A percentile compares a stretch with the other conserved stretches of the same genome.
Evolutionary conservation across 2,113 vertebrate species (phyloP).

Genomic region (Coracopsis vasa): DNA sequence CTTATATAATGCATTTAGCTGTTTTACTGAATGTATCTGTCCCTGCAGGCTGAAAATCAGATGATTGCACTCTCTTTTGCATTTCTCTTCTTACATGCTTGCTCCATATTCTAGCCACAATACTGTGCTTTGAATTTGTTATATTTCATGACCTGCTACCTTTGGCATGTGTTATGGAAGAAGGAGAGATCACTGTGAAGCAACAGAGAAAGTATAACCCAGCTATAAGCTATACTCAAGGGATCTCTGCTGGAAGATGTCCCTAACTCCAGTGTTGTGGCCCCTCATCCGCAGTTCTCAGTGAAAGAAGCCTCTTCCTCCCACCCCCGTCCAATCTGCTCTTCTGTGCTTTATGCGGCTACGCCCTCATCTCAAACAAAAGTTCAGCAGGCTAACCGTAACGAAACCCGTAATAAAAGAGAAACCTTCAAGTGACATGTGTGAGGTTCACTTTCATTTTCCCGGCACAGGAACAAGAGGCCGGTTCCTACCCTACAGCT

Average conservation of each 20-base stretch:
- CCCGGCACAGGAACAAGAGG: fast-evolving
- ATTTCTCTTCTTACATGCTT: background rate
- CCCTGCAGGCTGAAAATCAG: background rate
- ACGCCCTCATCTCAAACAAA: background rate
- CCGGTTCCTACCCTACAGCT: fast-evolving
- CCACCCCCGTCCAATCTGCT: fast-evolving
- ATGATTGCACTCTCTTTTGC: background rate
- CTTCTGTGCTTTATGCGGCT: background rate
- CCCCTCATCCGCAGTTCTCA: fast-evolving
- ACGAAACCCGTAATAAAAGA: background rate
- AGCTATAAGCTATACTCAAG: fast-evolving
- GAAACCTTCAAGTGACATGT: fast-evolving
- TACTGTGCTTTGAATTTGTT: background rate
- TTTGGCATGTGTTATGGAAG: fast-evolving
- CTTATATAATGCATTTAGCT: background rate
- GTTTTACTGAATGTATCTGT: background rate
- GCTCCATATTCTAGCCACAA: fast-evolving
- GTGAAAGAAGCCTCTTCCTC: fast-evolving
- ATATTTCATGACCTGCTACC: background rate
- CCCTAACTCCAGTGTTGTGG: fast-evolving
- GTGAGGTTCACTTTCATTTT: fast-evolving
- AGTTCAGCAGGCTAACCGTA: background rate
- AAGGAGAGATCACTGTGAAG: background rate
- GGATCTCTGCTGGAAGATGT: background rate
- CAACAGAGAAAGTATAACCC: background rate